Percentiles rank a stretch among this genome's conserved stretches.
phyloP scores from a whole-genome alignment of 53 echinoderm and acorn worm genomes.

The Mesocentrotus franciscanus region DNA sequence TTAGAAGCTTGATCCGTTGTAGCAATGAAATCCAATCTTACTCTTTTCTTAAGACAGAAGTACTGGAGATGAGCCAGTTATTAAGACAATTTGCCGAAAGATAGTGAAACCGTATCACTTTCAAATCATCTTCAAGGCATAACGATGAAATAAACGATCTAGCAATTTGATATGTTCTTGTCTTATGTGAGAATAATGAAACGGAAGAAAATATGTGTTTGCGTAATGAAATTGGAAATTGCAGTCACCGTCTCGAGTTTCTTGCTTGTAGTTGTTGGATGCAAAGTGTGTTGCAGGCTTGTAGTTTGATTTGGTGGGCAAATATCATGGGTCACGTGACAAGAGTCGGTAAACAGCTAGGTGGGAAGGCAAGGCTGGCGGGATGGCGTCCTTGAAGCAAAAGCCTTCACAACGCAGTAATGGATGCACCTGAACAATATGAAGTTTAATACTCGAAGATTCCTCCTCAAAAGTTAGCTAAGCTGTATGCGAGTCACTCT shows the following conservation, averaged over 20 bases:
- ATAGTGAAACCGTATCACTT: background rate
- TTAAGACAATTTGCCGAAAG: conserved; percentile 17
- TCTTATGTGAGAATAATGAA: background rate
- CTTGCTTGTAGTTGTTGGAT: background rate
- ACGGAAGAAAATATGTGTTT: conserved; percentile 35
- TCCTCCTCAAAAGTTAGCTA: background rate
- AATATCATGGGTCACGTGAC: conserved; percentile 43
- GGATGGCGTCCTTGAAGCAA: conserved; percentile 7
- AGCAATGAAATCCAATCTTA: background rate
- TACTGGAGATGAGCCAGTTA: background rate
- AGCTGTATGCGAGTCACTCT: background rate
- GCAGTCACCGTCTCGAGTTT: conserved; percentile 16
- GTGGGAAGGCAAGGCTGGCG: background rate
- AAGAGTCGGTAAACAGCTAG: conserved; percentile 17
- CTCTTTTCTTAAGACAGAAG: background rate
- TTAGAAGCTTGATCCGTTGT: background rate
- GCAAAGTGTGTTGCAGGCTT: background rate
- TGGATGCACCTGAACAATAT: background rate
- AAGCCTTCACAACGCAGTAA: background rate
- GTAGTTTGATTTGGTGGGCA: conserved; percentile 12
- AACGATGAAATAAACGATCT: background rate
- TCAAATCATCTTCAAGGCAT: background rate
- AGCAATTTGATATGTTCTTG: background rate
- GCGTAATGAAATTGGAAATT: conserved; percentile 52
- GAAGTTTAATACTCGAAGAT: background rate